Conservation (phyloP, 2,888 invertebrate species). For the Hipparchia semele region DNA sequence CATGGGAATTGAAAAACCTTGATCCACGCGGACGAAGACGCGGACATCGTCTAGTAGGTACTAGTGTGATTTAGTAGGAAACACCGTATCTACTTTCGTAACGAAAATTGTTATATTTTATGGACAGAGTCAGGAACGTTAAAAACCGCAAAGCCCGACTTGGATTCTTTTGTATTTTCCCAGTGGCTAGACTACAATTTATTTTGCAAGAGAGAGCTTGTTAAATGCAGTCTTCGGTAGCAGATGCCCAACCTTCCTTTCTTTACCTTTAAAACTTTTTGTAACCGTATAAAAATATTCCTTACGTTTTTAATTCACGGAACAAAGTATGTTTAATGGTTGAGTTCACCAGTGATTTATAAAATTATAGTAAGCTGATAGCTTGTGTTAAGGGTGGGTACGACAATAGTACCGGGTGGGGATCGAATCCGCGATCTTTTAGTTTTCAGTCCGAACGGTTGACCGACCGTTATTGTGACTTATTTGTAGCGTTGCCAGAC, state of each 20-base stretch:
- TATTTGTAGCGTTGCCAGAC: too few species aligned
- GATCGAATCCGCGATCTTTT: too few species aligned
- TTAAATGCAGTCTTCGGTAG: constrained; percentile 4
- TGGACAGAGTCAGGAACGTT: not conserved
- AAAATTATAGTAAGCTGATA: too few species aligned
- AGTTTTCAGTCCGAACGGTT: too few species aligned
- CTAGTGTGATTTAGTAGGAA: too few species aligned
- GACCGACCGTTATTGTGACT: too few species aligned
- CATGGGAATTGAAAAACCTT: too few species aligned
- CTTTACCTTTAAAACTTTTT: not conserved
- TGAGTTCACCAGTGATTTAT: too few species aligned
- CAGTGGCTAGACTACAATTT: constrained; percentile 12
- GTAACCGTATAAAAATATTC: not conserved
- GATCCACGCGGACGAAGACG: too few species aligned
- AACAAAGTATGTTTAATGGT: not conserved
- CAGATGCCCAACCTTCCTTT: not conserved
- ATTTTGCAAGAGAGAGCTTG: constrained; percentile 8
- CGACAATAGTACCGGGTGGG: too few species aligned
- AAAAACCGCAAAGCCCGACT: constrained; percentile 8
- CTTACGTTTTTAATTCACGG: not conserved
- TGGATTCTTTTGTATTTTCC: not conserved
- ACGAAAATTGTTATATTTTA: not conserved
- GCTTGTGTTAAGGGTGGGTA: too few species aligned
- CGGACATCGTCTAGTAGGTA: too few species aligned
- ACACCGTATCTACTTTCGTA: not conserved